Conservation (phyloP, 2,888 invertebrate genomes). For the Rhagium mordax region DNA sequence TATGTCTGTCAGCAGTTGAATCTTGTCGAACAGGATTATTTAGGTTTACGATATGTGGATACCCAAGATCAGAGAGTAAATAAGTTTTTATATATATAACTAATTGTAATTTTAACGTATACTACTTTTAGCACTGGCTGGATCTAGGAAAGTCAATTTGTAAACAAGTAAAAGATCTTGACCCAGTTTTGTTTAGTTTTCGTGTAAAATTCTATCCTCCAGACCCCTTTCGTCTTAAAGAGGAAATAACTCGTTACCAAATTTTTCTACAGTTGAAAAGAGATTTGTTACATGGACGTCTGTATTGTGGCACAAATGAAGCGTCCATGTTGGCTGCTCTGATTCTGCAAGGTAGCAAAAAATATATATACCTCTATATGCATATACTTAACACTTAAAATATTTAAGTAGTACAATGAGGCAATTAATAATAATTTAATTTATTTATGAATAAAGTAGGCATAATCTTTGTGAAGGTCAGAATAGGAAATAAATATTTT, state of each 20-base stretch:
- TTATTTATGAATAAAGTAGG: not conserved
- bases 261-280: slow-evolving; percentile 94
- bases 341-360: slow-evolving; percentile 91
- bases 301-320: slow-evolving; percentile 92
- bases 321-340: slow-evolving; percentile 92
- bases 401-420: not conserved
- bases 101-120: slow-evolving; percentile 1
- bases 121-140: slow-evolving; percentile 88
- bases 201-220: slow-evolving; percentile 98
- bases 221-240: slow-evolving; percentile 92
- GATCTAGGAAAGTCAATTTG: slow-evolving; percentile 91
- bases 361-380: slow-evolving; percentile 63
- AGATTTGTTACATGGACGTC: slow-evolving; percentile 94
- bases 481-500: too few species aligned
- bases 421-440: not conserved
- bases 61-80: slow-evolving; percentile 87
- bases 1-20: slow-evolving; percentile 92
- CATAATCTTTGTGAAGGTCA: too few species aligned
- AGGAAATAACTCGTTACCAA: slow-evolving; percentile 96
- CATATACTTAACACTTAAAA: not conserved
- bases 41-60: slow-evolving; percentile 94
- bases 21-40: slow-evolving; percentile 94
- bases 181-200: slow-evolving; percentile 94
- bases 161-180: slow-evolving; percentile 95
- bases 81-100: slow-evolving; percentile 19